Evolutionary conservation across 1,140 invertebrate genomes (phyloP), one percentile per base, ranked within the genome.

Genomic region (Whitmania pigra): DNA sequence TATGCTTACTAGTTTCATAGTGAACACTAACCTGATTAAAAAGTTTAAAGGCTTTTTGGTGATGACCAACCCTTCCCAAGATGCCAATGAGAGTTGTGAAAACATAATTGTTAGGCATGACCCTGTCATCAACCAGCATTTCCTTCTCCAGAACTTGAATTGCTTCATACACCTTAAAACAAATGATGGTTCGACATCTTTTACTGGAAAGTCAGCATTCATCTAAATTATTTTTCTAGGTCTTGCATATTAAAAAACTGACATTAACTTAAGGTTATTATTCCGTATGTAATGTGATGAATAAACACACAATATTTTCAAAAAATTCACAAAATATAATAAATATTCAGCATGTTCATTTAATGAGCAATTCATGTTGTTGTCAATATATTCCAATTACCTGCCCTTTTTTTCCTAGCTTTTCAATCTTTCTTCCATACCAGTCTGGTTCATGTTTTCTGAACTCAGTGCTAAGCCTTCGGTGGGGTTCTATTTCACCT

Each of bases 31-130:
- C 84, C 76, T 88, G 85, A 77, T 88, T 89, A 76, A 86, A 94
- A 0, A 94, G 79, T 74, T 86, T 85, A 78, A 93, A 93, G 27
- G 91, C 91, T 82, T 89, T 90, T 76, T 89, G 87, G 43, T 90
- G 87, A 77, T 91, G 89, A 2, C 93, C 93, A 7, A 87, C 86
- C 74, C 86, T 80, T 9, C 89, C 90, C 83, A 89, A 92, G 15
- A 86, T 88, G 74, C 86, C 85, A 72, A 96, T 89, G 31, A 95
- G 78, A 53, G 92, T 83, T 78, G 88, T 89, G 77, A 88, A 94
- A 72, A 91, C 87, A 79, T 89, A 91, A 73, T 84, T 83, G 71
- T 87, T 86, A 0, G 91, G 91, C 79, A 88, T 87, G 9, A 89
- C 88, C 76, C 86, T 84, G 79, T 93, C 90, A 77, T 88, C 83